phyloP scores from a whole-genome alignment of 30 jellyfish, hydroid and myxozoan genomes.

The Phacellophora camtschatica region DNA sequence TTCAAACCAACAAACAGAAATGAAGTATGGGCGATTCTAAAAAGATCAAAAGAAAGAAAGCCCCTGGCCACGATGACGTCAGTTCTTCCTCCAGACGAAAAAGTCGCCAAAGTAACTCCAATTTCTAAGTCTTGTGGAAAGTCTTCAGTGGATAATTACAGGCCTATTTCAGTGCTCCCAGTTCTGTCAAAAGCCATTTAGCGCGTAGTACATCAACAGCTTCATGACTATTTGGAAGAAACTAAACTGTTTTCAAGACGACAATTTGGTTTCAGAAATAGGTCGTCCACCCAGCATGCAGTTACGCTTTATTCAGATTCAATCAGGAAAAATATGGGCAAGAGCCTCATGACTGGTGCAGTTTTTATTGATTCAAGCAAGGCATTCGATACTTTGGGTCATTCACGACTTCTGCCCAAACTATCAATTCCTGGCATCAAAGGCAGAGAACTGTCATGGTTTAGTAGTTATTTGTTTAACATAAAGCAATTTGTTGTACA shows the following conservation, averaged over 20 bases:
- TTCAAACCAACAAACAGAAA: too few relatives aligned
- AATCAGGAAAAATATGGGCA: constrained; percentile 36
- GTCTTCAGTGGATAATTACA: constrained; percentile 27
- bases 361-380: constrained; percentile 39
- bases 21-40: too few relatives aligned
- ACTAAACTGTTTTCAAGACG: constrained; percentile 26
- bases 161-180: constrained; percentile 62
- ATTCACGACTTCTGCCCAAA: constrained; percentile 28
- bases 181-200: constrained; percentile 43
- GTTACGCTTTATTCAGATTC: constrained; percentile 31
- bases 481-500: too few relatives aligned
- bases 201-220: constrained; percentile 46
- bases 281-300: constrained; percentile 47
- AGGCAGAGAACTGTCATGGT: constrained; percentile 47
- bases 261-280: constrained; percentile 44
- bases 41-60: too few relatives aligned
- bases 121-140: constrained; percentile 38
- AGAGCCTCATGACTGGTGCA: constrained; percentile 43
- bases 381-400: constrained; percentile 35
- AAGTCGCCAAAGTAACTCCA: constrained; percentile 64
- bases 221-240: constrained; percentile 35
- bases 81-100: too few relatives aligned
- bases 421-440: constrained; percentile 35
- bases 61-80: too few relatives aligned
- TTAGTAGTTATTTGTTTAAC: constrained; percentile 55